A percentile compares a stretch with the other conserved stretches of the same genome.
Conservation (phyloP, 1,140 invertebrate species). For the Yoshiicerus persimilis region DNA sequence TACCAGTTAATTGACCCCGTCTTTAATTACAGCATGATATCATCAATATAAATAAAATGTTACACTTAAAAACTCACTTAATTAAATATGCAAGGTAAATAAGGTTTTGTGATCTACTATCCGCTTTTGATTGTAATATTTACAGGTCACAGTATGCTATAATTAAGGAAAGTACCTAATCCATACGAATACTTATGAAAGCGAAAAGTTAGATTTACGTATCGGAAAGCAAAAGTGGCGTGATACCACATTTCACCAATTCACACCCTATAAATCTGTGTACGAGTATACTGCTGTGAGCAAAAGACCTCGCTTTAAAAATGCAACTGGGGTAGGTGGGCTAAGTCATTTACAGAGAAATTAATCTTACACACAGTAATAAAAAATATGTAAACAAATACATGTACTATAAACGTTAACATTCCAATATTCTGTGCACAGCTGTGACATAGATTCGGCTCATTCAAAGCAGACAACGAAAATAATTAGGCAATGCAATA, state of each 20-base stretch:
- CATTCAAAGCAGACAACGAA: not conserved
- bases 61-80: not conserved
- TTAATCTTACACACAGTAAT: not conserved
- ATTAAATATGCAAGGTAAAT: not conserved
- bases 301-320: not conserved
- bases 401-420: not conserved
- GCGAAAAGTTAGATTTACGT: not conserved
- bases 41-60: not conserved
- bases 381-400: not conserved
- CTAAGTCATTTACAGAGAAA: not conserved
- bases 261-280: not conserved
- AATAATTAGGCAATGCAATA: not conserved
- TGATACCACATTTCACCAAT: not conserved
- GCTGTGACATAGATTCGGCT: not conserved
- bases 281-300: not conserved
- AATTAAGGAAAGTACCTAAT: not conserved
- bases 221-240: not conserved
- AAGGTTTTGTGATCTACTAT: not conserved
- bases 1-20: not conserved
- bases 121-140: not conserved
- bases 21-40: not conserved
- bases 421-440: not conserved
- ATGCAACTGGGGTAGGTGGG: not conserved
- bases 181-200: too few species aligned
- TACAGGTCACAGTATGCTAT: not conserved